Percentiles rank a stretch among this genome's conserved stretches.
Conservation (phyloP, 2,113 vertebrate species). For the cattle (Bos taurus) region ARS-UCD2.0 NC_037347.1:5283501-5284000, state of each 20-base stretch:
- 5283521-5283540: neutral
- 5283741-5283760: neutral
- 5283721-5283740: neutral
- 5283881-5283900: neutral
- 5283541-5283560: neutral
- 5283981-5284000: neutral
- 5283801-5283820: neutral
- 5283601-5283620: neutral
- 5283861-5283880: neutral
- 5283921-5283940: neutral
- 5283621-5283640: neutral
- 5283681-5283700: neutral
- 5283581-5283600: neutral
- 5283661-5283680: neutral
- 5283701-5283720: neutral
- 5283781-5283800: neutral
- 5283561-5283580: neutral
- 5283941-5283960: neutral
- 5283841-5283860: neutral
- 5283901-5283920: neutral
- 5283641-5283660: neutral
- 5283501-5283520: neutral
- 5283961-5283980: neutral
- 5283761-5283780: neutral
- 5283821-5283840: neutral